Base-by-base conservation (phyloP, 1,140 invertebrate species). In the Heliconius melpomene region DNA sequence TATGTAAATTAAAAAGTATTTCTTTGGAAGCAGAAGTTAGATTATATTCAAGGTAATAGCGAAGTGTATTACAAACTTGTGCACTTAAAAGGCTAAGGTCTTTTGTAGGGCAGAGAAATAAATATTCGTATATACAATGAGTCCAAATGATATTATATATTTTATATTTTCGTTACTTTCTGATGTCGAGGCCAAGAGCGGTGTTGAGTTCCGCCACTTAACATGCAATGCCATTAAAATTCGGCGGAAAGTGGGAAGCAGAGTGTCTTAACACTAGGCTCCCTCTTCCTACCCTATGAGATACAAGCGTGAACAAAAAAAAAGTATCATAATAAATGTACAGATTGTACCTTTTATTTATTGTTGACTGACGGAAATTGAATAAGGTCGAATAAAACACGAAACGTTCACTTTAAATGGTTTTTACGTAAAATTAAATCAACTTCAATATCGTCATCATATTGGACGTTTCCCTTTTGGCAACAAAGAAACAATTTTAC, bases 401-500 rank as follows among this genome's bases (percentile, higher is more conserved):
- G 60, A 23, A 66, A 29, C 23, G 60, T 66, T 66, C 60, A 66
- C 23, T 66, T 66, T 66, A 66, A 66, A 66, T 23, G 60, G 13
- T 13, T 66, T 66, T 66, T 66, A 26, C 60, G 11, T 26, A 66
- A 66, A 66, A 72, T 38, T 74, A 74, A 79, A 79, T 74, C 20
- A 71, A 79, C 40, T 76, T 76, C 66, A 72, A 76, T 76, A 72
- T 52, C 75, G 52, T 66, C 60, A 72, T 50, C 46, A 54, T 75
- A 80, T 80, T 77, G 52, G 40, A 52, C 13, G 46, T 70, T 81
- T 74, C 57, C 76, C 57, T 71, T 77, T 77, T 77, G 52, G 73
- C 29, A 82, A 82, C 79, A 84, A 87, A 87, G 80, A 78, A 86
- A 82, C 81, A 80, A 82, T 81, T 82, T 84, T 79, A 84, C 75